phyloP scores from a whole-genome alignment of 2,888 invertebrate genomes.

The Drosophila subquinaria region DNA sequence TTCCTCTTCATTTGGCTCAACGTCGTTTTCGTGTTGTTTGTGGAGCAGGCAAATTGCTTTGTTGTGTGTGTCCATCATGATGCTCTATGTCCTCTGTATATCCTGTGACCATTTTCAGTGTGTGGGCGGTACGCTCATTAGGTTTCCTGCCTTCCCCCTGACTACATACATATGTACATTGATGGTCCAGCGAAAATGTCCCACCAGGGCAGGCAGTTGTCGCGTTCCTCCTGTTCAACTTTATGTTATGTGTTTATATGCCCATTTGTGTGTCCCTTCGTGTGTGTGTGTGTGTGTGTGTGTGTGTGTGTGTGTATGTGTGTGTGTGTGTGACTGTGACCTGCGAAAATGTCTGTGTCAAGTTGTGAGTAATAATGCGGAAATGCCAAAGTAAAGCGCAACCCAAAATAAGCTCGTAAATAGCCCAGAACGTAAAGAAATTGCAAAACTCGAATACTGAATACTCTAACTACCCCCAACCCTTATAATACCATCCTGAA shows the following conservation, averaged over 20 bases:
- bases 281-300: no score
- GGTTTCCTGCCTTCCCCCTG: constrained; percentile 43
- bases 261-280: constrained; percentile 31
- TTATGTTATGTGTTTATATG: constrained; percentile 61
- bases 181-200: constrained; percentile 66
- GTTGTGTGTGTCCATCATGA: constrained; percentile 50
- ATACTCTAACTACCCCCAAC: constrained; percentile 22
- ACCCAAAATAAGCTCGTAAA: constrained; percentile 60
- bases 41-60: constrained; percentile 54
- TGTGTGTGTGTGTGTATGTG: constrained; percentile 10
- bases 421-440: constrained; percentile 12
- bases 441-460: background rate
- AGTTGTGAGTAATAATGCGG: constrained; percentile 79
- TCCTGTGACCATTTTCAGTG: constrained; percentile 53
- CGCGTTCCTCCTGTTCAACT: constrained; percentile 52
- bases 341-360: constrained; percentile 74
- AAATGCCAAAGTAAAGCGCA: constrained; percentile 52
- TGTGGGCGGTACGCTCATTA: constrained; percentile 76
- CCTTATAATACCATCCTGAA: background rate
- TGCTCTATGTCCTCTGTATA: constrained; percentile 16
- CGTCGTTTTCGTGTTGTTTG: background rate
- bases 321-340: constrained; percentile 43
- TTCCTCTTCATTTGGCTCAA: background rate
- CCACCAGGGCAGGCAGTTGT: constrained; percentile 71
- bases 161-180: background rate